phyloP scores from a whole-genome alignment of 1,140 invertebrate genomes.

The Achatina immaculata region DNA sequence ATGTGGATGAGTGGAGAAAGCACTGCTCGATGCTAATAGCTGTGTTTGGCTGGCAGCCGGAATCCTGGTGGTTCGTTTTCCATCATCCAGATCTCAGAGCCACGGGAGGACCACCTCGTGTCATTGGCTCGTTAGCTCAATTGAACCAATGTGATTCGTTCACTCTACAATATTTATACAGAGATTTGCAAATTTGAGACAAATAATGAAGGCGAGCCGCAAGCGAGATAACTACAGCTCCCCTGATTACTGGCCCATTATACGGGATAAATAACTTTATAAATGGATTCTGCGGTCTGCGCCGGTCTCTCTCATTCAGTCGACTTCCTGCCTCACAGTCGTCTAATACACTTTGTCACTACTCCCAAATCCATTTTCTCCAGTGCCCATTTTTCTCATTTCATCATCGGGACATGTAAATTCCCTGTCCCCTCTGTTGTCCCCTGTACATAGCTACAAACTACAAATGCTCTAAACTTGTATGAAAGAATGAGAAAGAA shows the following conservation, averaged over 20 bases:
- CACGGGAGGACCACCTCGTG: conserved; percentile 33
- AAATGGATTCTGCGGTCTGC: conserved; percentile 29
- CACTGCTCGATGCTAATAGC: conserved; percentile 4
- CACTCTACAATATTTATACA: conserved; percentile 49
- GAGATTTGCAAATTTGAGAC: conserved; percentile 48
- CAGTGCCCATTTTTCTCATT: too few species aligned
- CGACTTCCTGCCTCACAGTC: neutral
- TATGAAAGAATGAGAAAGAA: too few species aligned
- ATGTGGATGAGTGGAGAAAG: neutral
- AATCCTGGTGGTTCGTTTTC: neutral
- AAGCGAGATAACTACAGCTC: conserved; percentile 37
- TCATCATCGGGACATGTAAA: too few species aligned
- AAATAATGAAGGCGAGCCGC: conserved; percentile 33
- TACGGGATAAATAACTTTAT: conserved; percentile 30
- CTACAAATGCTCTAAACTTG: too few species aligned
- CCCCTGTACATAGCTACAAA: too few species aligned
- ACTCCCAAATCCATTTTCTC: too few species aligned
- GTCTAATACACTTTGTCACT: too few species aligned
- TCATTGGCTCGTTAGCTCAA: conserved; percentile 49
- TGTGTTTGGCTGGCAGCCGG: conserved; percentile 23
- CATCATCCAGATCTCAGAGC: neutral
- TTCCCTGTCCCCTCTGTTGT: too few species aligned
- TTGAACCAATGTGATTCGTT: conserved; percentile 47
- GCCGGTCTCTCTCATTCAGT: conserved; percentile 11
- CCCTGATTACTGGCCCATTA: conserved; percentile 40